These are phyloP conservation scores for Pagrus major DNA, from an alignment of 2,113 vertebrate species.

Conservation along the genomic window DNA sequence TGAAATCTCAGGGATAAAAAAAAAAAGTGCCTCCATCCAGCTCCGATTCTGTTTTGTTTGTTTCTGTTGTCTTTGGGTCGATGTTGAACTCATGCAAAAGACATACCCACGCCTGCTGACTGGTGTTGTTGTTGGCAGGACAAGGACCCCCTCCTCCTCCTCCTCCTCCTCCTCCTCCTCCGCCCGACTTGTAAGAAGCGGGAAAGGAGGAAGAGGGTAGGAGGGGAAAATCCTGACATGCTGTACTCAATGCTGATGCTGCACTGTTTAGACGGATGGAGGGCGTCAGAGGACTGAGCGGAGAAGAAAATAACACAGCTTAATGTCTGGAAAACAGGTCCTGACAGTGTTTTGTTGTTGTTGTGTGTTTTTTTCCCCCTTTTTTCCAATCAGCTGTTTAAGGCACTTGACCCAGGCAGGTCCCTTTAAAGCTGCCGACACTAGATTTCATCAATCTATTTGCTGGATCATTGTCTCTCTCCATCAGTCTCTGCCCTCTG, in stretches of 20 bases:
- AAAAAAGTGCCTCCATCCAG: not conserved
- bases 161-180: not conserved
- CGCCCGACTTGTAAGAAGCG: slow-evolving; percentile 20
- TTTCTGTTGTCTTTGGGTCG: slow-evolving; percentile 51
- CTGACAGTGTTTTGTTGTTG: not conserved
- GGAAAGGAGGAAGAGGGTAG: slow-evolving; percentile 52
- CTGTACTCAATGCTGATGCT: slow-evolving; percentile 66
- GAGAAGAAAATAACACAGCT: slow-evolving; percentile 19
- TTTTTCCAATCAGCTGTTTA: slow-evolving; percentile 22
- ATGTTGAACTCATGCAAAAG: slow-evolving; percentile 45
- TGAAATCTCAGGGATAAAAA: not conserved
- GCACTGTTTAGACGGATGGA: slow-evolving; percentile 55
- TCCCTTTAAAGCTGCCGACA: slow-evolving; percentile 10
- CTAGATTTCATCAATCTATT: slow-evolving; percentile 16
- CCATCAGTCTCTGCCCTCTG: not conserved
- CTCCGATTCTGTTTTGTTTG: slow-evolving; percentile 14
- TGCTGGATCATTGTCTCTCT: slow-evolving; percentile 1
- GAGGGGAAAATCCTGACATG: slow-evolving; percentile 69
- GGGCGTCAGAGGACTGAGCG: slow-evolving; percentile 27
- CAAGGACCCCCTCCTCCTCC: not conserved
- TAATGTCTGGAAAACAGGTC: slow-evolving; percentile 42
- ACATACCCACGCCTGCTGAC: slow-evolving; percentile 41
- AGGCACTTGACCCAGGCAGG: slow-evolving; percentile 4
- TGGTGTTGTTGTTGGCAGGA: slow-evolving; percentile 69
- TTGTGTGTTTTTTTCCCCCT: not conserved